Percentiles rank a stretch among this genome's conserved stretches.
These are phyloP conservation scores for Corvus moneduloides DNA, from an alignment of 2,113 vertebrate genomes.

Conservation along the genomic window DNA sequence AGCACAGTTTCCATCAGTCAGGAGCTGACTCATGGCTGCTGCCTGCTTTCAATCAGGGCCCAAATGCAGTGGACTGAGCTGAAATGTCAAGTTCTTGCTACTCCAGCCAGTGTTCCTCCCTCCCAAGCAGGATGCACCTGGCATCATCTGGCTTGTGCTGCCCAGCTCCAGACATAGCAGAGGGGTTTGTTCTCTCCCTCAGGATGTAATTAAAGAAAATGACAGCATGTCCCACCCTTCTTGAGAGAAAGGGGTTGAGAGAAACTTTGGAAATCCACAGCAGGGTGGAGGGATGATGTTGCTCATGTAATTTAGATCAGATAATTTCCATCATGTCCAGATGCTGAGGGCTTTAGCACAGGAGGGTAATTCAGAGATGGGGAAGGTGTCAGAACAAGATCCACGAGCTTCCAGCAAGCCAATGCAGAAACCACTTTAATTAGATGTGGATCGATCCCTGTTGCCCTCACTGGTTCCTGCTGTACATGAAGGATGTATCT, in stretches of 20 bases:
- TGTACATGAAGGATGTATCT: rapidly evolving
- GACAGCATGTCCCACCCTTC: background rate
- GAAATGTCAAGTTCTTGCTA: background rate
- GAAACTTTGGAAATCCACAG: background rate
- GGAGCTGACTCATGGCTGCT: background rate
- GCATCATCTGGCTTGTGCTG: background rate
- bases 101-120: background rate
- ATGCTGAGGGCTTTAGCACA: background rate
- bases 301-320: background rate
- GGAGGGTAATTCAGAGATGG: background rate
- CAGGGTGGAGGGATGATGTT: background rate
- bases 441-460: rapidly evolving
- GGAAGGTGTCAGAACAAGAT: background rate
- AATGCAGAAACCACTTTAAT: background rate
- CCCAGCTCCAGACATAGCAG: rapidly evolving
- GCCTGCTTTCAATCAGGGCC: background rate
- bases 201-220: background rate
- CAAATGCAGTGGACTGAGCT: rapidly evolving
- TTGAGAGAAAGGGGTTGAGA: background rate
- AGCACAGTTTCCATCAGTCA: background rate
- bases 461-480: background rate
- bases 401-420: background rate
- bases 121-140: background rate
- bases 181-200: background rate
- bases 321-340: background rate